Conservation (phyloP, 2,888 invertebrate species). For the Odontothrips loti region DNA sequence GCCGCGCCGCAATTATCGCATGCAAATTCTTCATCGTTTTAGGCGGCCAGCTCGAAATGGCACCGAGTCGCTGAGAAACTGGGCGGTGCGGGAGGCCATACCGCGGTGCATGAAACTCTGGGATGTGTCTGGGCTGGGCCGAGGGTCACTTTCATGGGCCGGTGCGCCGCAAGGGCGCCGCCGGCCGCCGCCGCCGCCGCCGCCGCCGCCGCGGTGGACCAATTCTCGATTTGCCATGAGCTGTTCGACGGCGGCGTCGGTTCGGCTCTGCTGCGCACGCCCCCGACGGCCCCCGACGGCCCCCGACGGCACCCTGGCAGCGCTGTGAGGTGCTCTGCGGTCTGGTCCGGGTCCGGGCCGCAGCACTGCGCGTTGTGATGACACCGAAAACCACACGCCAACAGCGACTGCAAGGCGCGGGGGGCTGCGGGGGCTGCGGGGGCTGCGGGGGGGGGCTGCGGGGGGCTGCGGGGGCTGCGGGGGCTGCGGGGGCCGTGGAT, state of each 20-base stretch:
- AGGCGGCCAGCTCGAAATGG: too few species aligned
- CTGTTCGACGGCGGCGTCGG: not conserved
- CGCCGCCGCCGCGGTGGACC: not conserved
- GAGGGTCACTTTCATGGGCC: not conserved
- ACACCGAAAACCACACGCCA: not conserved
- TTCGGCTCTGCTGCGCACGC: not conserved
- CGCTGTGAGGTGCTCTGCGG: not conserved
- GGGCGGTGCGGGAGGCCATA: not conserved
- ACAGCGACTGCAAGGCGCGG: too few species aligned
- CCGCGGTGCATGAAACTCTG: not conserved
- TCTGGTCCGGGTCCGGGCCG: too few species aligned
- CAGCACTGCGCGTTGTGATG: not conserved
- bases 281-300: not conserved
- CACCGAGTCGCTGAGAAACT: not conserved
- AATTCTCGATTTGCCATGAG: conserved; percentile 6
- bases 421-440: too few species aligned
- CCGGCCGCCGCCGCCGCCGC: not conserved
- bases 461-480: not conserved
- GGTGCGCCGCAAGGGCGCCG: not conserved
- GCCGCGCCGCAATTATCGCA: not conserved
- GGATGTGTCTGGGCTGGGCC: not conserved
- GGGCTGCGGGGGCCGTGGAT: not conserved
- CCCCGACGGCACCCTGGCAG: not conserved
- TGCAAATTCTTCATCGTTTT: not conserved
- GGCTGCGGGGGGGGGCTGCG: not conserved